Conservation (phyloP, 2,797 vertebrate species). For the Anolis apletophallus region DNA sequence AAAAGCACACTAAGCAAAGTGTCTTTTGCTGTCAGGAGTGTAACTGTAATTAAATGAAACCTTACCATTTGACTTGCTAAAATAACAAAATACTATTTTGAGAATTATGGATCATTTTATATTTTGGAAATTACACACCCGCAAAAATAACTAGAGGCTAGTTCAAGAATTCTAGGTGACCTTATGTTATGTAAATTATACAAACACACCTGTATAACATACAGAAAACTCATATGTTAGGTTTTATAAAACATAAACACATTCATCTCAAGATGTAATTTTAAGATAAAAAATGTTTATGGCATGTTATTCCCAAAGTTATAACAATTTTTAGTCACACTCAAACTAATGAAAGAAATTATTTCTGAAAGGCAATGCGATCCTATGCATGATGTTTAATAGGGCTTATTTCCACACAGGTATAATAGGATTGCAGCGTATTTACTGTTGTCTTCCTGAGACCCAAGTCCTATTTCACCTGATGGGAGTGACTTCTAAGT, state of each 20-base stretch:
- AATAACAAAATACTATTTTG: neutral
- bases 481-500: neutral
- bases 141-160: neutral
- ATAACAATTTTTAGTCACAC: neutral
- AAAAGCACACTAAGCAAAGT: neutral
- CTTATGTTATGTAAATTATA: neutral
- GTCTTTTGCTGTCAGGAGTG: neutral
- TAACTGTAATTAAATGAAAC: neutral
- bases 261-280: neutral
- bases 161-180: neutral
- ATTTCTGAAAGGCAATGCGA: neutral
- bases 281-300: neutral
- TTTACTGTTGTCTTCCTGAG: neutral
- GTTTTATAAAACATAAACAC: neutral
- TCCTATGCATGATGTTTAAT: neutral
- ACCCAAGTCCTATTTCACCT: neutral
- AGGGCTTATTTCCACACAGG: neutral
- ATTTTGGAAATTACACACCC: no score
- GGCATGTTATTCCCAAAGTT: constrained; percentile 5
- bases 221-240: neutral
- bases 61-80: neutral
- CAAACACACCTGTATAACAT: neutral
- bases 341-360: neutral
- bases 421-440: neutral
- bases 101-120: no score